phyloP scores from a whole-genome alignment of 92 coral and sea anemone genomes.

The Plumapathes pennacea region DNA sequence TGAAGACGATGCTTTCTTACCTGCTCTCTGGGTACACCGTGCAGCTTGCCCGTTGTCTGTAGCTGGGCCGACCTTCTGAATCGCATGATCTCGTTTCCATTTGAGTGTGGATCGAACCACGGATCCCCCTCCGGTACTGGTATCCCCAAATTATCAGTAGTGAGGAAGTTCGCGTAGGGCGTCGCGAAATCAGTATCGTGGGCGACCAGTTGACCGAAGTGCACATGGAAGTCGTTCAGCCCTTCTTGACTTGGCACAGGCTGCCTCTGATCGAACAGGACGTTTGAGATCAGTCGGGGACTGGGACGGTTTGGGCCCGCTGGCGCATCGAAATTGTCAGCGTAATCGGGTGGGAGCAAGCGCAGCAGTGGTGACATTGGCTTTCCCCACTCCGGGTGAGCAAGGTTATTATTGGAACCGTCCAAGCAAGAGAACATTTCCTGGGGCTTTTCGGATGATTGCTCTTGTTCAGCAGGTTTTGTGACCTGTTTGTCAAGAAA shows the following conservation, averaged over 20 bases:
- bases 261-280: conserved; percentile 79
- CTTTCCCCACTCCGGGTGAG: conserved; percentile 81
- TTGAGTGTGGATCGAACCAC: conserved; percentile 95
- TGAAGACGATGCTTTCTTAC: conserved; percentile 16
- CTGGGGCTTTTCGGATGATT: conserved; percentile 47
- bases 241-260: conserved; percentile 72
- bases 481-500: conserved; percentile 40
- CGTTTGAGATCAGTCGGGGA: conserved; percentile 87
- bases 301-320: conserved; percentile 83
- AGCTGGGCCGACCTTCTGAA: conserved; percentile 92
- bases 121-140: conserved; percentile 89
- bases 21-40: conserved; percentile 91
- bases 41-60: conserved; percentile 89
- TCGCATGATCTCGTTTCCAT: conserved; percentile 92
- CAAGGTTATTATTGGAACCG: conserved; percentile 78
- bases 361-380: conserved; percentile 89
- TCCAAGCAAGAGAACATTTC: conserved; percentile 77
- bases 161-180: conserved; percentile 91
- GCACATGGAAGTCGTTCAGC: conserved; percentile 89
- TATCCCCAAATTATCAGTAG: conserved; percentile 93
- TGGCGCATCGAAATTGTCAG: conserved; percentile 86
- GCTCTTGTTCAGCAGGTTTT: conserved; percentile 23
- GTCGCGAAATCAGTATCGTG: conserved; percentile 99
- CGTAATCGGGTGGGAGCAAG: conserved; percentile 66
- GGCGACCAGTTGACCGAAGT: conserved; percentile 94